These are phyloP conservation scores for Lutraria rhynchaena DNA, from an alignment of 1,140 invertebrate species.

Conservation along the genomic window DNA sequence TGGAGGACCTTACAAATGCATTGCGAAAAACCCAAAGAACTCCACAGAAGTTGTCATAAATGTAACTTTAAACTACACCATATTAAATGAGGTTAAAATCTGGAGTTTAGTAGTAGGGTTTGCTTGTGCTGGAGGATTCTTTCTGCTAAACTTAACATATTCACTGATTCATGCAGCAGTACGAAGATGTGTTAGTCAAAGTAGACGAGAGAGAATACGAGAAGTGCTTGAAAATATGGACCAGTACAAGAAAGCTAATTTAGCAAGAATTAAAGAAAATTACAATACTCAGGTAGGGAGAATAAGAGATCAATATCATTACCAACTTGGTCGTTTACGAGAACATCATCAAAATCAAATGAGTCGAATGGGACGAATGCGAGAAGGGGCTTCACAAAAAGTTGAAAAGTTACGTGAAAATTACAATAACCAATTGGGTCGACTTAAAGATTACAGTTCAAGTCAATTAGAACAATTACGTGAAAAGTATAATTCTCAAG, in stretches of 20 bases:
- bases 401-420: slow-evolving; percentile 96
- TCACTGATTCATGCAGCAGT: slow-evolving; percentile 66
- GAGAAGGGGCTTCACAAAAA: slow-evolving; percentile 95
- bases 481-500: slow-evolving; percentile 97
- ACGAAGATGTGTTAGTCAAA: slow-evolving; percentile 72
- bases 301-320: slow-evolving; percentile 83
- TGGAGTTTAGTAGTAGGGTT: slow-evolving; percentile 92
- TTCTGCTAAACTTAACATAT: slow-evolving; percentile 82
- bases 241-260: slow-evolving; percentile 73
- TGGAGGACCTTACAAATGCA: slow-evolving; percentile 94
- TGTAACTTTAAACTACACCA: slow-evolving; percentile 66
- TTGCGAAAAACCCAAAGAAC: slow-evolving; percentile 91
- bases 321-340: slow-evolving; percentile 90
- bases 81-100: slow-evolving; percentile 90
- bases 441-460: slow-evolving; percentile 78
- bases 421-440: slow-evolving; percentile 88
- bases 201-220: slow-evolving; percentile 71
- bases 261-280: slow-evolving; percentile 73
- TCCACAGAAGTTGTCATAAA: slow-evolving; percentile 84
- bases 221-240: slow-evolving; percentile 77
- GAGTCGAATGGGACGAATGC: slow-evolving; percentile 85
- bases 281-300: slow-evolving; percentile 88
- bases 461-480: slow-evolving; percentile 95
- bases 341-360: slow-evolving; percentile 97
- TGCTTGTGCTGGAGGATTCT: slow-evolving; percentile 89